Evolutionary conservation across 2,113 vertebrate species (phyloP).

Genomic region (Apteryx owenii): DNA sequence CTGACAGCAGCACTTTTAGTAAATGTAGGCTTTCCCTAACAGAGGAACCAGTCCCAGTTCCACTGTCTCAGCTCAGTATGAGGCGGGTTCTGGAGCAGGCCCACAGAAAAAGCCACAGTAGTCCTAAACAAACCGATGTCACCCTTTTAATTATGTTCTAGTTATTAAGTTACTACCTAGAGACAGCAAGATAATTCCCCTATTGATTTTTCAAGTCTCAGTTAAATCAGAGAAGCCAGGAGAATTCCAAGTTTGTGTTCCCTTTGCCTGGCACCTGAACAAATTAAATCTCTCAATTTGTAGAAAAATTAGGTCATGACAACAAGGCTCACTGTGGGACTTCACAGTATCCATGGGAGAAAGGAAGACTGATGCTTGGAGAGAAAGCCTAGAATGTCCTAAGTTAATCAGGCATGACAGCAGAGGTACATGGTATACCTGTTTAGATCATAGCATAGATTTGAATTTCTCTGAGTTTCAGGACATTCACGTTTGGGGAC

Average conservation of each 20-base stretch:
- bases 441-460: neutral
- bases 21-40: neutral
- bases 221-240: constrained; percentile 4
- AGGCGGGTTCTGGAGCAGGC: neutral
- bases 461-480: neutral
- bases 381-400: neutral
- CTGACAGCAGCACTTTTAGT: neutral
- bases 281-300: constrained; percentile 34
- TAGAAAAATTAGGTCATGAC: constrained; percentile 47
- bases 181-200: neutral
- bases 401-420: constrained; percentile 8
- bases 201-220: constrained; percentile 23
- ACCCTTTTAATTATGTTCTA: neutral
- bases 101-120: neutral
- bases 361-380: constrained; percentile 30
- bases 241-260: neutral
- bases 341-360: constrained; percentile 35
- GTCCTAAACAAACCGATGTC: neutral
- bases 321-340: constrained; percentile 17
- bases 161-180: neutral
- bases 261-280: constrained; percentile 30
- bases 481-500: neutral
- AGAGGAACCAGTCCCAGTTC: neutral
- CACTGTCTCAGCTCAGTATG: neutral
- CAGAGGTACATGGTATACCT: neutral